A percentile compares a stretch with the other conserved stretches of the same genome.
Evolutionary conservation across 2,888 invertebrate genomes (phyloP).

Genomic region (Hofmannophila pseudospretella): DNA sequence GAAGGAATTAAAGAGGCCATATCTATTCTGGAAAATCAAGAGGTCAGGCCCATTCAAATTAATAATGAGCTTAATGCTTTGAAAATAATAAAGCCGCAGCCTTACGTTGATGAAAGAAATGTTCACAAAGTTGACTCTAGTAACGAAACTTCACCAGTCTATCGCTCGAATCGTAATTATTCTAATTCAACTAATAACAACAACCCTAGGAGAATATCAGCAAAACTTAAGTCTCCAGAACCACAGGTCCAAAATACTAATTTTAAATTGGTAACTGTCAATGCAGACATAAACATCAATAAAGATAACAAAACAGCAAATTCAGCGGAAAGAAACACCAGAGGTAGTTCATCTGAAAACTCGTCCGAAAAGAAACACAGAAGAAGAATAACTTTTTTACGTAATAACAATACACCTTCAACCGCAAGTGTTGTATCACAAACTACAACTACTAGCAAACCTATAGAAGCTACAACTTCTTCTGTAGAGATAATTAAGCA

Average conservation of each 20-base stretch:
- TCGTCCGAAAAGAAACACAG: constrained; percentile 48
- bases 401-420: constrained; percentile 30
- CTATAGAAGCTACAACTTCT: constrained; percentile 27
- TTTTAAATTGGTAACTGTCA: constrained; percentile 41
- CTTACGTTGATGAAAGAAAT: constrained; percentile 55
- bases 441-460: constrained; percentile 24
- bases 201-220: constrained; percentile 21
- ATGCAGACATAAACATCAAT: constrained; percentile 46
- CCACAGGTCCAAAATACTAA: constrained; percentile 24
- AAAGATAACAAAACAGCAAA: constrained; percentile 23
- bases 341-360: constrained; percentile 29
- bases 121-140: constrained; percentile 33
- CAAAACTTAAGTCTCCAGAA: constrained; percentile 29
- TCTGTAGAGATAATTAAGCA: constrained; percentile 45
- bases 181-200: constrained; percentile 30
- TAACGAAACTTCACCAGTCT: constrained; percentile 50
- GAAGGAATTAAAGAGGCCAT: constrained; percentile 67
- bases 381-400: constrained; percentile 54
- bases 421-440: constrained; percentile 9
- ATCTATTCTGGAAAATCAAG: constrained; percentile 59
- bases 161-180: constrained; percentile 53
- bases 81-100: constrained; percentile 54
- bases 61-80: constrained; percentile 28
- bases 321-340: constrained; percentile 17
- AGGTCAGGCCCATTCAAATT: constrained; percentile 27